These are phyloP conservation scores for Diarsia rubi DNA, from an alignment of 2,888 invertebrate species.

Conservation along the genomic window DNA sequence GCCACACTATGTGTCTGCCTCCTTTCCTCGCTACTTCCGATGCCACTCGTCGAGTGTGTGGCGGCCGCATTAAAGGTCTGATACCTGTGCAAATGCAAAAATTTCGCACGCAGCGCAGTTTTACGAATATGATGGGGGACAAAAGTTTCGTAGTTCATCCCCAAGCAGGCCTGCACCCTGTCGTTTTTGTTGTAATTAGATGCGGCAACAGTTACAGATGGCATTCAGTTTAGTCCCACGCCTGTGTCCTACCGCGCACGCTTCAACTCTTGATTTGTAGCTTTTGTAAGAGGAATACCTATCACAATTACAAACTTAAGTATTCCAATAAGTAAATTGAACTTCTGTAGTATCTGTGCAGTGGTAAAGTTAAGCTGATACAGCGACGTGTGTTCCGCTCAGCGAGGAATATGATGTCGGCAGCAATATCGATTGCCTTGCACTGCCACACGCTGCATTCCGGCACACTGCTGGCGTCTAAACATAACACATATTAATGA, in stretches of 20 bases:
- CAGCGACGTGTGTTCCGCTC: conserved; percentile 27
- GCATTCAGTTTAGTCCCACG: not conserved
- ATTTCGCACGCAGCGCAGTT: not conserved
- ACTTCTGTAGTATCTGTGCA: conserved; percentile 14
- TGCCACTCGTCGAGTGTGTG: too few relatives aligned
- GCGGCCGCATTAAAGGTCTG: too few relatives aligned
- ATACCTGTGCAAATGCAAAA: not conserved
- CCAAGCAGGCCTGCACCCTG: not conserved
- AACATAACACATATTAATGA: conserved; percentile 5
- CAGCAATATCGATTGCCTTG: conserved; percentile 43
- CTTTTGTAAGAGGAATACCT: not conserved
- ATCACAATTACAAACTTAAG: not conserved
- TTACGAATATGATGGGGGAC: not conserved
- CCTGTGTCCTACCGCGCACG: not conserved
- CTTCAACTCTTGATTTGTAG: not conserved
- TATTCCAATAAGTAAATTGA: not conserved
- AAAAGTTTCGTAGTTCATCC: not conserved
- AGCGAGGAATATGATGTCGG: conserved; percentile 39
- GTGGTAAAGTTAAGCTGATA: conserved; percentile 20
- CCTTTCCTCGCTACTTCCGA: too few relatives aligned
- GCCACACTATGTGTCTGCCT: too few relatives aligned
- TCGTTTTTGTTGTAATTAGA: not conserved
- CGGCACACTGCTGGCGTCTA: conserved; percentile 1
- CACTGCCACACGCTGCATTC: conserved; percentile 10
- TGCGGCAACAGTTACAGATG: not conserved